These are phyloP conservation scores for Eubucco bourcierii DNA, from an alignment of 2,113 vertebrate genomes.

Conservation along the genomic window DNA sequence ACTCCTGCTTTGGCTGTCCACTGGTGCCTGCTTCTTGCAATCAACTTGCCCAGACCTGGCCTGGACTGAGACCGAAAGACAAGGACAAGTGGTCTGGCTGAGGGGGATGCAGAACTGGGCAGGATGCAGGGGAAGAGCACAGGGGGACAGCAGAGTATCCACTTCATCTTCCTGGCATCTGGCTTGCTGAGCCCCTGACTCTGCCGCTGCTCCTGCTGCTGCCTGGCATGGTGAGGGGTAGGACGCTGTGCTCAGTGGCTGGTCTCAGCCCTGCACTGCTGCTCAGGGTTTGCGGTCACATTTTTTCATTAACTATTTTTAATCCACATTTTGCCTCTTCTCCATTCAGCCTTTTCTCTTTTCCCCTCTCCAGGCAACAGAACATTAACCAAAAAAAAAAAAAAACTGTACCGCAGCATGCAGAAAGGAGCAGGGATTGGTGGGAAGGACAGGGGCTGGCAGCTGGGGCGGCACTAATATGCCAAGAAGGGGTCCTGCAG, in stretches of 20 bases:
- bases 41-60: neutral
- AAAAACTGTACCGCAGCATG: neutral
- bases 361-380: constrained; percentile 47
- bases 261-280: neutral
- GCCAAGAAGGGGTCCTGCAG: neutral
- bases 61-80: neutral
- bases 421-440: neutral
- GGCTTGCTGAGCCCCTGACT: neutral
- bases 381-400: neutral
- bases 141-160: fast-evolving
- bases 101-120: neutral
- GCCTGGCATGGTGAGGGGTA: neutral
- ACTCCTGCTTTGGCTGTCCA: fast-evolving
- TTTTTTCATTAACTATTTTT: constrained; percentile 64
- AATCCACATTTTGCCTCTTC: constrained; percentile 48
- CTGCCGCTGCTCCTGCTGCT: neutral
- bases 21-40: neutral
- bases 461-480: neutral
- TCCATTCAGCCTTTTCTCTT: neutral
- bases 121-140: neutral
- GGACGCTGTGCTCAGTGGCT: neutral
- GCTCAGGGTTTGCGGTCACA: constrained; percentile 23
- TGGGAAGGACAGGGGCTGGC: neutral
- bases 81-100: neutral
- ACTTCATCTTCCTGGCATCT: neutral